A percentile compares a stretch with the other conserved stretches of the same genome.
phyloP scores from a whole-genome alignment of 2,113 vertebrate species.

The Ageneiosus marmoratus region DNA sequence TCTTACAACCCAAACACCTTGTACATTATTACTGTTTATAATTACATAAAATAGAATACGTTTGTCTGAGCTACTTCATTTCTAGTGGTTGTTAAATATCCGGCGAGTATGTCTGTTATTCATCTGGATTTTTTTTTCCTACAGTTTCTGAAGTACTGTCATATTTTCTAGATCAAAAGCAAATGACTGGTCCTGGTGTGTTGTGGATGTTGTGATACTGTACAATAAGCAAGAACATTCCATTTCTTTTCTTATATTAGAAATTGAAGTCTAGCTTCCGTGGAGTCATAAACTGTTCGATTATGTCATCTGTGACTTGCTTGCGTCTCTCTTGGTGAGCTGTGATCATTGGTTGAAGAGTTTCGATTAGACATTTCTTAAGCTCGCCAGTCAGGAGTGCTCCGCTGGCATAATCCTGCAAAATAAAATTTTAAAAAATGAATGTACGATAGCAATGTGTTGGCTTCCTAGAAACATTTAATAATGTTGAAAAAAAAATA shows the following conservation, averaged over 20 bases:
- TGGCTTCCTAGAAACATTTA: neutral
- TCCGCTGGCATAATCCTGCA: slow-evolving; percentile 89
- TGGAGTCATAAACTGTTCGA: slow-evolving; percentile 91
- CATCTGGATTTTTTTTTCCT: neutral
- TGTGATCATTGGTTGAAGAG: slow-evolving; percentile 87
- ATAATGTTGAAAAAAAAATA: no score
- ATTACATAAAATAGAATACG: neutral
- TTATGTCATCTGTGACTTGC: slow-evolving; percentile 82
- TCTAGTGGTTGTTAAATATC: neutral
- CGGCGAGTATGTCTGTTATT: neutral
- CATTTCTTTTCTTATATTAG: slow-evolving; percentile 57
- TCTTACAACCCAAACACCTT: neutral
- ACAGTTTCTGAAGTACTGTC: neutral
- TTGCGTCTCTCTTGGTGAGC: slow-evolving; percentile 90
- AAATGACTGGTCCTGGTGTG: neutral
- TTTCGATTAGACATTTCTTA: slow-evolving; percentile 90
- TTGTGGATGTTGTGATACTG: neutral
- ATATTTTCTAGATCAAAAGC: neutral
- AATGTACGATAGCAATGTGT: neutral
- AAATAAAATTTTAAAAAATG: neutral
- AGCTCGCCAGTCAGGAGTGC: slow-evolving; percentile 91
- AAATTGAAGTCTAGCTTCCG: slow-evolving; percentile 82
- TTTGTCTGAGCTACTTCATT: neutral
- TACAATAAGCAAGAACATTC: neutral
- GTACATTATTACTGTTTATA: neutral